phyloP scores from a whole-genome alignment of 1,140 invertebrate genomes.

The Ceratina australensis region DNA sequence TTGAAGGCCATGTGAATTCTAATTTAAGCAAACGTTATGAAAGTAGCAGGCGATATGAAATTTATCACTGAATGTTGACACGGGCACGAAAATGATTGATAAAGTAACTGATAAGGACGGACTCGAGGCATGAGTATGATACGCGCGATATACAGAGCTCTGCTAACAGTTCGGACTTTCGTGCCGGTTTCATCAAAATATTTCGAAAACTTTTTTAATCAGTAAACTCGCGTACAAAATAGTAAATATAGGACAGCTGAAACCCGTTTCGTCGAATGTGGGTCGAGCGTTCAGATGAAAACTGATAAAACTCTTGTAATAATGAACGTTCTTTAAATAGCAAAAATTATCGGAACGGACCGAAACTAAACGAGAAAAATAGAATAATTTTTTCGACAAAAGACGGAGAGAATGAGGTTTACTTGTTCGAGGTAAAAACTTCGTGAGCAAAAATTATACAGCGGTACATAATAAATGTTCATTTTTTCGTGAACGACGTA shows the following conservation, averaged over 20 bases:
- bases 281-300: too few relatives aligned
- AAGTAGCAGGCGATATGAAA: background rate
- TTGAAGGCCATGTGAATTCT: background rate
- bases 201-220: constrained; percentile 8
- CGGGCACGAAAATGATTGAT: background rate
- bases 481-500: too few relatives aligned
- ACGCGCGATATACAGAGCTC: background rate
- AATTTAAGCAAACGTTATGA: background rate
- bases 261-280: too few relatives aligned
- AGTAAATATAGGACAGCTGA: background rate
- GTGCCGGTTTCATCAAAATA: background rate
- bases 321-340: background rate
- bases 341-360: too few relatives aligned
- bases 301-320: background rate
- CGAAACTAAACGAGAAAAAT: too few relatives aligned
- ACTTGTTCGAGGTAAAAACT: too few relatives aligned
- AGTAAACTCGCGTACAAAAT: too few relatives aligned
- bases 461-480: too few relatives aligned
- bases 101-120: background rate
- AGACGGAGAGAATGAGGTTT: too few relatives aligned
- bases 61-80: constrained; percentile 7
- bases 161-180: background rate
- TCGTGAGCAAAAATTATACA: too few relatives aligned
- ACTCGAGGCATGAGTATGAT: background rate
- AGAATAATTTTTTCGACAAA: too few relatives aligned